phyloP scores from a whole-genome alignment of 2,888 invertebrate species.

The Noctua janthe region DNA sequence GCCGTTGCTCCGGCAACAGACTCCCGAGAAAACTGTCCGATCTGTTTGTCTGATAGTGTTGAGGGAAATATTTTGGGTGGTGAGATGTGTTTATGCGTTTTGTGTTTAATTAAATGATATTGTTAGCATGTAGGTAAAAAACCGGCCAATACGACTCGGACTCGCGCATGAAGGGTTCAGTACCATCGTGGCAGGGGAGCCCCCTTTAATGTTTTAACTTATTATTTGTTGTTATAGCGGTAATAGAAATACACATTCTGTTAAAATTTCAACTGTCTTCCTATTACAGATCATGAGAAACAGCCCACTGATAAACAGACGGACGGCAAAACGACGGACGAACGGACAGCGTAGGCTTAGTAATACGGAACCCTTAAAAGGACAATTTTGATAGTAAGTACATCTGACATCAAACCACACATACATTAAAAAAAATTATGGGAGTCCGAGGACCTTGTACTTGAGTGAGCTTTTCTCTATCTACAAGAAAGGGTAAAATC shows the following conservation, averaged over 20 bases:
- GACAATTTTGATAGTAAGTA: not conserved
- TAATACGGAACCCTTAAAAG: no score
- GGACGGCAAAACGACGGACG: no score
- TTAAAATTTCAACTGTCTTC: no score
- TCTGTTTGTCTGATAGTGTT: slow-evolving; percentile 44
- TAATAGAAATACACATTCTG: no score
- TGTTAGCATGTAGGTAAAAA: not conserved
- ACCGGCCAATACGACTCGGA: no score
- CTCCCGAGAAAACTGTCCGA: slow-evolving; percentile 63
- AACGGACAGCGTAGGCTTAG: no score
- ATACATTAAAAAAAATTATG: not conserved
- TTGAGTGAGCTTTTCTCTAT: not conserved
- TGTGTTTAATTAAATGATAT: slow-evolving; percentile 5
- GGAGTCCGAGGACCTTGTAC: not conserved
- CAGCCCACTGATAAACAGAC: no score
- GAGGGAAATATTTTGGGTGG: slow-evolving; percentile 22
- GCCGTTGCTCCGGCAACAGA: slow-evolving; percentile 72
- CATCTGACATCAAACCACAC: not conserved
- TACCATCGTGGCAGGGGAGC: no score
- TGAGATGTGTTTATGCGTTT: not conserved
- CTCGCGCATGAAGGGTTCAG: no score
- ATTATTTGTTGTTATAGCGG: no score
- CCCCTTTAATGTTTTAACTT: no score
- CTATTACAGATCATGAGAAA: no score
- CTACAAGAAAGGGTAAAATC: not conserved